phyloP scores from a whole-genome alignment of 2,888 invertebrate genomes.

The Pinctada fucata region DNA sequence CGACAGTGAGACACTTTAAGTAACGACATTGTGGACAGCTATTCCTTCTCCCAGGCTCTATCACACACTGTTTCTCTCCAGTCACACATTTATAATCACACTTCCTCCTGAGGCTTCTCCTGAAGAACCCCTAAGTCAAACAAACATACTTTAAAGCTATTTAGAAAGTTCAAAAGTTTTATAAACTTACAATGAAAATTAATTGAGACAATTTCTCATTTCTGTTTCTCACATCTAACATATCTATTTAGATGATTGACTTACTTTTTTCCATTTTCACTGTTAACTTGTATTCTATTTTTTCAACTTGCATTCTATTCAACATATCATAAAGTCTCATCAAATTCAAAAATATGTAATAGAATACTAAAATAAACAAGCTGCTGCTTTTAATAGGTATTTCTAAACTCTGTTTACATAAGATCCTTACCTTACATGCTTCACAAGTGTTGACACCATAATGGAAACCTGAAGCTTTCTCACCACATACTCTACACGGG shows the following conservation, averaged over 20 bases:
- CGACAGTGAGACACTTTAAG: slow-evolving; percentile 69
- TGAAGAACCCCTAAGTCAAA: slow-evolving; percentile 71
- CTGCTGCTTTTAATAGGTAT: too few relatives aligned
- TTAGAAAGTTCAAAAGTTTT: too few relatives aligned
- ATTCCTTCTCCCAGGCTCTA: slow-evolving; percentile 65
- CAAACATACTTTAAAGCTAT: not conserved
- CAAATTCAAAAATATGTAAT: too few relatives aligned
- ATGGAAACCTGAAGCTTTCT: slow-evolving; percentile 71
- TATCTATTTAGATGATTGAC: not conserved
- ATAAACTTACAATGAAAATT: too few relatives aligned
- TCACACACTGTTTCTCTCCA: slow-evolving; percentile 52
- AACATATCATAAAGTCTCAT: too few relatives aligned
- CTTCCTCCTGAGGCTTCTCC: slow-evolving; percentile 69
- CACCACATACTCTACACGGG: slow-evolving; percentile 70
- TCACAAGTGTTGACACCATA: slow-evolving; percentile 73
- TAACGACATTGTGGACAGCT: slow-evolving; percentile 71
- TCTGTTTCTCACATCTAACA: not conserved
- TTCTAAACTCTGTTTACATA: too few relatives aligned
- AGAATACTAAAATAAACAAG: too few relatives aligned
- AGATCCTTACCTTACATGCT: slow-evolving; percentile 66
- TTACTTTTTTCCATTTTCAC: not conserved
- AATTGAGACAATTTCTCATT: too few relatives aligned
- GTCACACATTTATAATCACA: slow-evolving; percentile 63
- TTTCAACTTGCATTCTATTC: too few relatives aligned
- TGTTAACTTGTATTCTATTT: too few relatives aligned